Conservation (phyloP, 1,140 invertebrate species). For the Medauroidea extradentata region DNA sequence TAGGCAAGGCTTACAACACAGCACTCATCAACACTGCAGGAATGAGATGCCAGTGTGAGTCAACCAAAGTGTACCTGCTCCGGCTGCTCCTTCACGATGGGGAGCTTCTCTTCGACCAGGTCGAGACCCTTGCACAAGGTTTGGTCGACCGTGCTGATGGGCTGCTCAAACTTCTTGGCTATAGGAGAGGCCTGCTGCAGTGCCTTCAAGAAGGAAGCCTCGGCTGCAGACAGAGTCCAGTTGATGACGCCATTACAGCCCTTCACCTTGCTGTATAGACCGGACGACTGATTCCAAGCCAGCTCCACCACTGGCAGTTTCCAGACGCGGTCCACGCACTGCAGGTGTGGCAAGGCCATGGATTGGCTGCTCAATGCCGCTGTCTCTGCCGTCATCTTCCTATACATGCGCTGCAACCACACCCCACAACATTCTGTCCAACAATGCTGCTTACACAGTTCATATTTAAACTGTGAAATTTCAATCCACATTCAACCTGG, state of each 20-base stretch:
- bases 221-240: constrained; percentile 63
- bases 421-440: too few relatives aligned
- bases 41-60: too few relatives aligned
- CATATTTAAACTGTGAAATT: too few relatives aligned
- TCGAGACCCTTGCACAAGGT: constrained; percentile 46
- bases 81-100: constrained; percentile 45
- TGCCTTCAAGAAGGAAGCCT: constrained; percentile 57
- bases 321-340: constrained; percentile 51
- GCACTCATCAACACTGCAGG: too few relatives aligned
- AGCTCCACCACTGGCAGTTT: constrained; percentile 52
- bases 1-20: too few relatives aligned
- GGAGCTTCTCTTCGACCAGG: constrained; percentile 46
- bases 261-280: constrained; percentile 54
- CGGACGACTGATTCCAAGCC: constrained; percentile 49
- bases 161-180: constrained; percentile 50
- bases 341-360: constrained; percentile 60
- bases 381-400: background rate
- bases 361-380: constrained; percentile 62
- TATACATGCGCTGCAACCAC: background rate
- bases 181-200: constrained; percentile 53
- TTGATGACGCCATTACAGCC: constrained; percentile 54
- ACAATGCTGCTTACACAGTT: too few relatives aligned
- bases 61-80: constrained; percentile 34
- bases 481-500: too few relatives aligned
- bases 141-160: constrained; percentile 46